Conservation (phyloP, 2,888 invertebrate genomes). For the Apotomis turbidana region DNA sequence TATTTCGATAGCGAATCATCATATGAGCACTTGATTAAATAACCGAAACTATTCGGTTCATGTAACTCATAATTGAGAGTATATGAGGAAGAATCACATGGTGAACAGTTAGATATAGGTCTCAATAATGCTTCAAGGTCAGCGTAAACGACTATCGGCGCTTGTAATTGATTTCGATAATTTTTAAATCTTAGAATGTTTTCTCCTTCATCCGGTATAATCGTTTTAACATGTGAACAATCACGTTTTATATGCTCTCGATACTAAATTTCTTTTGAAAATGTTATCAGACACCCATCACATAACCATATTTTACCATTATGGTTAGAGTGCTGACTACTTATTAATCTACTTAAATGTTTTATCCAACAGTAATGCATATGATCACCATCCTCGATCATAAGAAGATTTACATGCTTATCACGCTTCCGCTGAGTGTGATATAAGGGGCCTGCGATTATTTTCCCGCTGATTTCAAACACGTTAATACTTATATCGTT, state of each 20-base stretch:
- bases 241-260: neutral
- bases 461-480: neutral
- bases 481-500: constrained; percentile 7
- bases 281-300: constrained; percentile 9
- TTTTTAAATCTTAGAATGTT: neutral
- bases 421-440: neutral
- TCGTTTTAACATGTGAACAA: constrained; percentile 1
- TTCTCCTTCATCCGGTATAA: neutral
- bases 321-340: neutral
- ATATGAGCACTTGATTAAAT: constrained; percentile 10
- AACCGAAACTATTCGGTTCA: neutral
- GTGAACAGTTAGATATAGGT: neutral
- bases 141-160: constrained; percentile 5
- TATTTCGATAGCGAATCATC: constrained; percentile 4
- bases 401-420: neutral
- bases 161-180: neutral
- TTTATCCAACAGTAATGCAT: constrained; percentile 10
- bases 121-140: constrained; percentile 2
- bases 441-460: neutral
- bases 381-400: neutral
- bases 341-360: neutral
- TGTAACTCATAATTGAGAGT: neutral
- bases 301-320: constrained; percentile 1
- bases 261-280: neutral
- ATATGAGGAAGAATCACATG: neutral